Conservation (phyloP, 30 jellyfish, hydroid and myxozoan species). For the Morbakka virulenta region DNA sequence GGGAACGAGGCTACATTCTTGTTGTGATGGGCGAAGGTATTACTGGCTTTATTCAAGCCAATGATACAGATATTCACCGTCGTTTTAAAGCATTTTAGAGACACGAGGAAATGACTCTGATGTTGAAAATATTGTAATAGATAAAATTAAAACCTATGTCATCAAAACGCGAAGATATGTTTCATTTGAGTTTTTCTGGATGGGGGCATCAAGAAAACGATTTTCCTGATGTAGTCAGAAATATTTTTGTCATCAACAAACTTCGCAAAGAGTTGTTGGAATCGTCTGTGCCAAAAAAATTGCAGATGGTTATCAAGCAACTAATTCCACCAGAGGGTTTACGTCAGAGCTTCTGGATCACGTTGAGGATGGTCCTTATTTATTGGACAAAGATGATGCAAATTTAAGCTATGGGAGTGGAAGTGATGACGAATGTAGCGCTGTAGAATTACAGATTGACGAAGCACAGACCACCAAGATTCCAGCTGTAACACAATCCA, state of each 20-base stretch:
- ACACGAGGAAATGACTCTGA: not conserved
- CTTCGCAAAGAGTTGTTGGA: conserved; percentile 11
- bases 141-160: conserved; percentile 3
- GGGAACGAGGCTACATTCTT: not conserved
- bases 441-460: no score
- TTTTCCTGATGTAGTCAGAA: conserved; percentile 23
- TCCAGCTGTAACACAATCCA: conserved; percentile 1
- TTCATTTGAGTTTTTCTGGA: conserved; percentile 27
- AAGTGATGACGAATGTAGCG: conserved; percentile 28
- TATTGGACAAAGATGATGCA: not conserved
- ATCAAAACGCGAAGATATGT: conserved; percentile 32
- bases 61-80: no score
- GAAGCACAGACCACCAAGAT: not conserved
- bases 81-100: no score
- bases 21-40: not conserved
- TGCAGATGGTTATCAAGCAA: conserved; percentile 12
- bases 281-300: conserved; percentile 29
- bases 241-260: not conserved
- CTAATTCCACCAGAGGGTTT: conserved; percentile 34
- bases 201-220: conserved; percentile 17
- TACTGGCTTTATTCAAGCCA: no score
- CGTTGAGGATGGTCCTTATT: not conserved
- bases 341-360: conserved; percentile 45
- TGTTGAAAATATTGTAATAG: conserved; percentile 29
- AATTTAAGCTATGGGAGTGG: conserved; percentile 6